Evolutionary conservation across 2,113 vertebrate genomes (phyloP), one percentile per base, ranked within the genome.

Genomic region (Sinocyclocheilus rhinocerous): DNA sequence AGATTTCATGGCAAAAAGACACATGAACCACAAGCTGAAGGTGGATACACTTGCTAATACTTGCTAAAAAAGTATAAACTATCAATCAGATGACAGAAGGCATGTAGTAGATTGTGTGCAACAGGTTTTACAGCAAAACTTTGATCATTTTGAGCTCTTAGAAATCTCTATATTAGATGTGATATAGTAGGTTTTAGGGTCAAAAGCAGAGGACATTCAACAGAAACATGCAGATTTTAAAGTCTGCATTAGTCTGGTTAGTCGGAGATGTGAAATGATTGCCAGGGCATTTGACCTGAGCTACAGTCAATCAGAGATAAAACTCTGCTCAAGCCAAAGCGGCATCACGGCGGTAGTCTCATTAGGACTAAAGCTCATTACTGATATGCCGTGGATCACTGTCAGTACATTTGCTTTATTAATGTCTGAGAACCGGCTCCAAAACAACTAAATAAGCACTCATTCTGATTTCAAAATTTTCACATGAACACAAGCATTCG

Each of bases 311-410:
- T 76, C 48, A 52, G n/a, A 0, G n/a, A 50, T 52, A 16, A 52
- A 76, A 76, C 45, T 18, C 73, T 15, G 39, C 7, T 2, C 12
- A 76, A 24, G 22, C 73, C 50, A 78, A 18, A 78, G 24, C 73
- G 29, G 45, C 52, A 39, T 79, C 76, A 20, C 5, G 6, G 18
- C 24, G 4, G 20, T 79, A 57, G 76, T 79, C 18, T 59, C 20
- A 79, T 79, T 59, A 79, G 4, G 52, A 61, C 29, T 61, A 59
- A 79, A 79, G 26, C 76, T 79, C 50, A 36, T 79, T 61, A 79
- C 52, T 7, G 52, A 59, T 79, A 22, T 59, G 50, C 29, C 15
- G 10, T 59, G 4, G 48, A 79, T 59, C 76, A 39, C 52, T 59
- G 16, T 59, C 52, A 61, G 76, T n/a, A 55, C 76, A 59, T 59